Evolutionary conservation across 2,888 invertebrate species (phyloP).

Genomic region (Lepidochrysops patricia): DNA sequence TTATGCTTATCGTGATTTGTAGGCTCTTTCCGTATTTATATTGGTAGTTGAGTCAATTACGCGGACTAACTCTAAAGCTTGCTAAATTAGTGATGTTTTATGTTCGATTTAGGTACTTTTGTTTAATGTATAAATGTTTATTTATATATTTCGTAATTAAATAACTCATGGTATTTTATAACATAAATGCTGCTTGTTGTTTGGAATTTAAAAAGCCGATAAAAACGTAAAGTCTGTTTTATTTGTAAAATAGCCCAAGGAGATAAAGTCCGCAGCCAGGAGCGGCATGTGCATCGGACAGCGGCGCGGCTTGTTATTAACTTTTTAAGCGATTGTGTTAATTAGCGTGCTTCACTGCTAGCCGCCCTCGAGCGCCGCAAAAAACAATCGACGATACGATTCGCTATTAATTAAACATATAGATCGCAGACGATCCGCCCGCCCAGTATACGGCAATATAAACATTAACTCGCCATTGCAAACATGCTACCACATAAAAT

Average conservation of each 20-base stretch:
- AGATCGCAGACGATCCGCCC: slow-evolving; percentile 18
- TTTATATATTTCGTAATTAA: not conserved
- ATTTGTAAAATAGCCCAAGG: slow-evolving; percentile 21
- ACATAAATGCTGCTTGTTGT: not conserved
- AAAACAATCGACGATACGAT: slow-evolving; percentile 55
- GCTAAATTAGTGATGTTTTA: too few relatives aligned
- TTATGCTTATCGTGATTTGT: not conserved
- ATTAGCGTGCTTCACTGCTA: slow-evolving; percentile 57
- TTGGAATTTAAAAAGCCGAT: slow-evolving; percentile 7
- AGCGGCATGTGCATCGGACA: slow-evolving; percentile 56
- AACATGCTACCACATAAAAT: slow-evolving; percentile 2
- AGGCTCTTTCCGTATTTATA: too few relatives aligned
- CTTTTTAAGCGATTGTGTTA: slow-evolving; percentile 69
- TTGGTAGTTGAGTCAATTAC: too few relatives aligned
- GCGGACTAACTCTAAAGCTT: too few relatives aligned
- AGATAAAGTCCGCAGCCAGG: slow-evolving; percentile 26
- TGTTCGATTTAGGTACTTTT: too few relatives aligned
- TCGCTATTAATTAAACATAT: slow-evolving; percentile 50
- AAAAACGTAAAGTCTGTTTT: slow-evolving; percentile 18
- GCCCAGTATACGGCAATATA: slow-evolving; percentile 8
- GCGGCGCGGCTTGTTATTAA: slow-evolving; percentile 58
- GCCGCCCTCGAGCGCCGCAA: slow-evolving; percentile 45
- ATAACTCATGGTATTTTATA: not conserved
- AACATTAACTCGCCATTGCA: slow-evolving; percentile 3
- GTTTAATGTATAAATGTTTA: too few relatives aligned